phyloP scores from a whole-genome alignment of 2,888 invertebrate species.

The Marasmarcha lunaedactyla region DNA sequence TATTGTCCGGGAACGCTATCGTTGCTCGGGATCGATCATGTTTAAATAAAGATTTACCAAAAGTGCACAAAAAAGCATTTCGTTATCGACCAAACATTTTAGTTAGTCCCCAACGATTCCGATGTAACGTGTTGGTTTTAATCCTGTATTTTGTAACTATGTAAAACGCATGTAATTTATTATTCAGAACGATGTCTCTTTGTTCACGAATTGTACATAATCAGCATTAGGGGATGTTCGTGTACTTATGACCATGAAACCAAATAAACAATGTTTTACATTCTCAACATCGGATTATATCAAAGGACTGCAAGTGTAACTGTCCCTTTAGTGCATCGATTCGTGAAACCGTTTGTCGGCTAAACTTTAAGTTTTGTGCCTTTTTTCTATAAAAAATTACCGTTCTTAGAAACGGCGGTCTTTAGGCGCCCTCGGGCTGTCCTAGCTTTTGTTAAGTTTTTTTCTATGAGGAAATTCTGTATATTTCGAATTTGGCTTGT shows the following conservation, averaged over 20 bases:
- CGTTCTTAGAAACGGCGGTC: constrained; percentile 57
- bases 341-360: constrained; percentile 61
- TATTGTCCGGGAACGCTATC: neutral
- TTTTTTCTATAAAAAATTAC: constrained; percentile 57
- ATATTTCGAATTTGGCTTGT: no score
- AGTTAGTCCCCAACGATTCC: constrained; percentile 24
- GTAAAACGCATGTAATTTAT: no score
- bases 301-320: neutral
- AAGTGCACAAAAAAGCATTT: constrained; percentile 21
- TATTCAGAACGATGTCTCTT: no score
- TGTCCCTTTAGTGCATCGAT: constrained; percentile 47
- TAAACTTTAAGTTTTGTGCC: constrained; percentile 29
- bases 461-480: neutral
- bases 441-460: constrained; percentile 19
- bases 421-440: constrained; percentile 57
- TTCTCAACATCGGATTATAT: no score
- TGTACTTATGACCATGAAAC: no score
- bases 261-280: no score
- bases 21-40: constrained; percentile 18
- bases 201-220: no score
- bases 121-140: no score
- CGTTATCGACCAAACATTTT: constrained; percentile 32
- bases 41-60: constrained; percentile 26
- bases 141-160: no score
- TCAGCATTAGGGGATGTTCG: no score